Percentiles rank a stretch among this genome's conserved stretches.
Conservation (phyloP, 2,888 invertebrate genomes). For the Acronicta alni region DNA sequence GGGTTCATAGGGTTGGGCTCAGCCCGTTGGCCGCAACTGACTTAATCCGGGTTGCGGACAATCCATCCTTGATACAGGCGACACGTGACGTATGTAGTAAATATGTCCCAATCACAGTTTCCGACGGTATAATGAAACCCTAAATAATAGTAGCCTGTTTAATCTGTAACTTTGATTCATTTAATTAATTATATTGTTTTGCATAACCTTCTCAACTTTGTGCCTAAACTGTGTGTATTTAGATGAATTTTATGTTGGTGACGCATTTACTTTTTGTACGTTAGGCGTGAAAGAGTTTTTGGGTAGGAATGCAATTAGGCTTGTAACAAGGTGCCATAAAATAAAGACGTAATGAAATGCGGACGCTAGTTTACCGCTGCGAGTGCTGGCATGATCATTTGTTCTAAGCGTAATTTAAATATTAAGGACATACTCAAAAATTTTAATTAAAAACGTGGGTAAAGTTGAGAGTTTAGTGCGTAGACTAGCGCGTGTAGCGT, state of each 20-base stretch:
- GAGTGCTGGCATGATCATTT: conserved; percentile 45
- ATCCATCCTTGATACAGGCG: conserved; percentile 45
- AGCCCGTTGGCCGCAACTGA: conserved; percentile 40
- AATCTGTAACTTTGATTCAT: conserved; percentile 16
- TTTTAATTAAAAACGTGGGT: conserved; percentile 53
- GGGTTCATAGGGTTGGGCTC: conserved; percentile 40
- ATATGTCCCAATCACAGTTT: conserved; percentile 42
- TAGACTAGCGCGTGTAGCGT: conserved; percentile 66
- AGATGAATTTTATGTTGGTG: conserved; percentile 2
- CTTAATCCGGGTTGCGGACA: conserved; percentile 49
- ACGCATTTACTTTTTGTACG: conserved; percentile 6
- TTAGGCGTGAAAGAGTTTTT: conserved; percentile 14
- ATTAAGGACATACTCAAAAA: conserved; percentile 44
- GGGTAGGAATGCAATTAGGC: conserved; percentile 27
- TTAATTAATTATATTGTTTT: conserved; percentile 5
- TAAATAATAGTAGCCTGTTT: conserved; percentile 30
- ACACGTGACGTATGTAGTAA: conserved; percentile 49
- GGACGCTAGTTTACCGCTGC: conserved; percentile 34
- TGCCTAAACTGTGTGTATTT: neutral
- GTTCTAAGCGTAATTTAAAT: conserved; percentile 51
- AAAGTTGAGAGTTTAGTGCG: conserved; percentile 43
- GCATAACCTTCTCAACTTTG: neutral
- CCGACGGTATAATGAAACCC: conserved; percentile 45
- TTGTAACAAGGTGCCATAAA: conserved; percentile 32
- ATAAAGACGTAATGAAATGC: conserved; percentile 35